These are phyloP conservation scores for Synanceia verrucosa DNA, from an alignment of 2,797 vertebrate genomes.

Conservation along the genomic window DNA sequence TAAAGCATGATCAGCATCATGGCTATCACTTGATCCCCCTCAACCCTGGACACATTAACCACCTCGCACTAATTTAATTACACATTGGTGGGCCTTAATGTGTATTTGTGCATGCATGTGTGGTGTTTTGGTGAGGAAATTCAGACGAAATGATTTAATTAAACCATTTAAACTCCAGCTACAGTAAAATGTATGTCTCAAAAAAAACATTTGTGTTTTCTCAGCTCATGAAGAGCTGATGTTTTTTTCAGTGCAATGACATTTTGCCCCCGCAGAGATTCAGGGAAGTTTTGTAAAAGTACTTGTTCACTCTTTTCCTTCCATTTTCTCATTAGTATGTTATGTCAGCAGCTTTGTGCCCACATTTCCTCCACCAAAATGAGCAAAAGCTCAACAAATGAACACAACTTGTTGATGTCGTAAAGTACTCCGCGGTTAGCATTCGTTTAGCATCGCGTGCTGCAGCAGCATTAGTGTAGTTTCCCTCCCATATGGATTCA, in stretches of 20 bases:
- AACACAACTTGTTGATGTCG: conserved; percentile 23
- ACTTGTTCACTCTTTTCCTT: neutral
- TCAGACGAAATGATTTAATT: neutral
- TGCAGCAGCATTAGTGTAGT: conserved; percentile 64
- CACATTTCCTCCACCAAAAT: neutral
- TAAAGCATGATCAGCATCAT: conserved; percentile 72
- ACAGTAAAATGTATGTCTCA: neutral
- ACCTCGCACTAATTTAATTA: conserved; percentile 73
- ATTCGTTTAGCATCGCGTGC: conserved; percentile 68
- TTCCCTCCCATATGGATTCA: conserved; percentile 71
- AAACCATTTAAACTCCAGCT: neutral
- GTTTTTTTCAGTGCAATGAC: neutral
- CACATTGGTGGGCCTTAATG: conserved; percentile 34
- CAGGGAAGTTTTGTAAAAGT: neutral
- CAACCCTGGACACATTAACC: conserved; percentile 57
- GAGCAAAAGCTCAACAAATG: conserved; percentile 16
- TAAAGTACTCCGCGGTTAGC: conserved; percentile 44
- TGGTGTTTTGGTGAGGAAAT: neutral
- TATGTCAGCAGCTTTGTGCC: conserved; percentile 6
- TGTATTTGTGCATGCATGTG: neutral
- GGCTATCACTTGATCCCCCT: conserved; percentile 70
- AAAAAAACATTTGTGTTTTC: neutral
- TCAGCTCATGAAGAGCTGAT: neutral
- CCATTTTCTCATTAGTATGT: neutral
- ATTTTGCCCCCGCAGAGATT: neutral